Base-by-base conservation (phyloP, 1,140 invertebrate genomes). In the Drosophila navojoa region DNA sequence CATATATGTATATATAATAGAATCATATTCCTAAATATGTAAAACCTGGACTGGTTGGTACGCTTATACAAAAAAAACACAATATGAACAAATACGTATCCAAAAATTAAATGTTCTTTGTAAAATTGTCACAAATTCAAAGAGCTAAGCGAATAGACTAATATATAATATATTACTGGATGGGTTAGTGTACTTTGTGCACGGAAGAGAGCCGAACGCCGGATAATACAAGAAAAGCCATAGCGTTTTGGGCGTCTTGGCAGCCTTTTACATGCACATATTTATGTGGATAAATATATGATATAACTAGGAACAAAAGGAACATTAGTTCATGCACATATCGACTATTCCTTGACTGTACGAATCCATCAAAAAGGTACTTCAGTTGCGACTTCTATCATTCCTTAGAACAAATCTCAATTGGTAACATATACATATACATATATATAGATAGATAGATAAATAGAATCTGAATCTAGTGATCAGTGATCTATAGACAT, bases 381-480 rank as follows among this genome's bases (percentile, higher is more conserved):
- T 84, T 89, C 44, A 72, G 84, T 89, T 84, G 84, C 84, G 84
- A 80, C 85, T 84, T 89, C 40, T 71, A 68, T 82, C 49, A 74
- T 54, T 19, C 22, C 32, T 49, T 66, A 55, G 35, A 44, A 53
- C 58, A 67, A 67, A 67, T 40, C 35, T 55, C 35, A 66, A 75
- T 40, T 45, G 15, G 15, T 45, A 45, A 7, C 49, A 29, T 61
- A 76, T 16, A 16, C 5, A 16, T 45, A 45, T 45, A 44, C 10
- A 44, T 15, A 44, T 44, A 44, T 44, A 42, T 42, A 42, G n/a
- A 35, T 60, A 32, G 6, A 32, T 32, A 32, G 32, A 32, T 32
- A 42, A 11, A 11, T 59, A 55, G 50, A 55, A 27, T 66, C 57
- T 42, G 53, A 25, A 42, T 22, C 40, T 40, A 32, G 42, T 22